phyloP scores from a whole-genome alignment of 2,888 invertebrate species.

The Cabera pusaria region DNA sequence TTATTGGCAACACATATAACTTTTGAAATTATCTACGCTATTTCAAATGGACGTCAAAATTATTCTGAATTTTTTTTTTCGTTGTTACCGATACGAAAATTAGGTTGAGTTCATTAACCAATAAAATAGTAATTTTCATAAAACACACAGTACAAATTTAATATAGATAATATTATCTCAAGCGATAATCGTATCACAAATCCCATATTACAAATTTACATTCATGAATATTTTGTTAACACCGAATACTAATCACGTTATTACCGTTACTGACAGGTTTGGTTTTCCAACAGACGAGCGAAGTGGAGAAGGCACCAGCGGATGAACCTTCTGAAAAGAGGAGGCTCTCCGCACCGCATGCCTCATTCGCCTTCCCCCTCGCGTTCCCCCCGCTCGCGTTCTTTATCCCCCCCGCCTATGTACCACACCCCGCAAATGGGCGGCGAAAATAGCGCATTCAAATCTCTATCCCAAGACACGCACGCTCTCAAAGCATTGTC shows the following conservation, averaged over 20 bases:
- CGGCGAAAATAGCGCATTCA: conserved; percentile 95
- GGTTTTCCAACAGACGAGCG: conserved; percentile 99
- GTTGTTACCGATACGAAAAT: no score
- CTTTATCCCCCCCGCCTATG: conserved; percentile 83
- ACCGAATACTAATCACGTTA: conserved; percentile 79
- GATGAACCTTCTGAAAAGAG: conserved; percentile 95
- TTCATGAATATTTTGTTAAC: conserved; percentile 69
- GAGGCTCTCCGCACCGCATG: conserved; percentile 86
- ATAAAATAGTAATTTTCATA: conserved; percentile 36
- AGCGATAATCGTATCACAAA: conserved; percentile 52
- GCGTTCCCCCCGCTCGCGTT: conserved; percentile 87
- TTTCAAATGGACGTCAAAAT: no score
- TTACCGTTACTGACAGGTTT: conserved; percentile 95
- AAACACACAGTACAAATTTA: no score
- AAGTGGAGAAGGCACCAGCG: conserved; percentile 98
- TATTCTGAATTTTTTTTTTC: no score
- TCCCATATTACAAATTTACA: conserved; percentile 63
- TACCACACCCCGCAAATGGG: conserved; percentile 88
- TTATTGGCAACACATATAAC: no score
- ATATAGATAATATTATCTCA: conserved; percentile 35
- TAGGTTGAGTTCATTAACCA: no score
- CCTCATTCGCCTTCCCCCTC: conserved; percentile 84
- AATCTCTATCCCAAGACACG: conserved; percentile 87
- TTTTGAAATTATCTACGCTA: no score
- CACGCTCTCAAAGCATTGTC: conserved; percentile 83